Evolutionary conservation across 1,140 invertebrate genomes (phyloP), one percentile per base, ranked within the genome.

Genomic region (Geopemphigus sp.): DNA sequence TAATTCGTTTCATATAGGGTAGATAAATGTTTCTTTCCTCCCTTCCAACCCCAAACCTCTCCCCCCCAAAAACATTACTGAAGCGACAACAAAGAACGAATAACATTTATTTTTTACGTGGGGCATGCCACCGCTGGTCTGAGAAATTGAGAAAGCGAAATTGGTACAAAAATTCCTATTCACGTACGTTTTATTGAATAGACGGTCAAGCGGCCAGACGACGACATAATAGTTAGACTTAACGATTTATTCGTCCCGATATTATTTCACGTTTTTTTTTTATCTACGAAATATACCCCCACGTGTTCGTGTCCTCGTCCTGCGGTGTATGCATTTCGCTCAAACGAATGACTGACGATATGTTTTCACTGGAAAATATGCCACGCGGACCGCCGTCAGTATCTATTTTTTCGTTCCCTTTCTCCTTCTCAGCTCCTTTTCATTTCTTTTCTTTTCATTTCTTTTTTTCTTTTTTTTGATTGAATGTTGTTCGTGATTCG

Each of bases 341-440:
- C 12, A 32, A 57, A 76, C 56, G 54, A 76, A 76, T 76, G 32
- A 32, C 32, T 8, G 56, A 76, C 73, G 59, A 76, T 76, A 59
- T 45, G 73, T 76, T 76, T 57, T 15, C 11, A 24, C 73, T 17
- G n/a, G 26, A 74, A 74, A 74, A 59, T 39, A 57, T 74, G 26
- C 54, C 53, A 45, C 39, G 39, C n/a, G 64, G 63, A 66, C 29
- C 64, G 14, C 29, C 64, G 39, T 19, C 32, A 11, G 11, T 39
- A 32, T 73, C 32, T 61, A 59, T 39, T 17, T 29, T 39, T 17
- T 64, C 29, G 11, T 17, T 39, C 29, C 5, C 29, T 5, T 39
- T 32, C 15, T 39, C 19, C 11, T 12, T 50, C 47, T 10, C 47
- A 24, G 47, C n/a, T 68, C 47, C 39, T 14, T 68, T 68, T 47